Percentiles rank a stretch among this genome's conserved stretches.
Evolutionary conservation across 2,113 vertebrate genomes (phyloP).

Genomic region (Tiliqua scincoides): DNA sequence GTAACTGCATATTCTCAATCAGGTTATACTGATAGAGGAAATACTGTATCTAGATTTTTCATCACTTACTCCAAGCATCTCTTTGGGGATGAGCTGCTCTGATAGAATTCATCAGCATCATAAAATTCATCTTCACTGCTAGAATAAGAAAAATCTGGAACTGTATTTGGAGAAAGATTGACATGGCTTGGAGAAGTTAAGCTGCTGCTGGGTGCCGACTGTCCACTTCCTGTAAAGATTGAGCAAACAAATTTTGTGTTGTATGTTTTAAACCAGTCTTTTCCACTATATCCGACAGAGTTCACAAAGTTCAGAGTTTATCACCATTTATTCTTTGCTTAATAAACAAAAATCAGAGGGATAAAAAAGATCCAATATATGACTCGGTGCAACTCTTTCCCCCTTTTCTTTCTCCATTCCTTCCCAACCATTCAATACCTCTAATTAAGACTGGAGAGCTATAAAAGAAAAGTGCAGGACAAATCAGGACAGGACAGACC

Average conservation of each 20-base stretch:
- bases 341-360: background rate
- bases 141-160: conserved; percentile 98
- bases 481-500: background rate
- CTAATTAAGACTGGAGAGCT: background rate
- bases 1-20: too few relatives aligned
- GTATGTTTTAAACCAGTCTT: background rate
- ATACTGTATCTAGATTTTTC: background rate
- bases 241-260: conserved; percentile 18
- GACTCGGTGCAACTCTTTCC: background rate
- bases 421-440: background rate
- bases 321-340: background rate
- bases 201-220: conserved; percentile 93
- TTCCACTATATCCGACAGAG: background rate
- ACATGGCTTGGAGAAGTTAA: conserved; percentile 92
- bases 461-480: background rate
- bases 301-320: background rate
- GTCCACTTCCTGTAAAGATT: conserved; percentile 85
- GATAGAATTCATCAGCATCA: conserved; percentile 96
- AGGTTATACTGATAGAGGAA: background rate
- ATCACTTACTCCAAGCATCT: conserved; percentile 89
- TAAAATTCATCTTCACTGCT: conserved; percentile 99
- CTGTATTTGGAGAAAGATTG: conserved; percentile 91
- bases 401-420: background rate
- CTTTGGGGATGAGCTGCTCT: conserved; percentile 93
- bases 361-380: background rate